Conservation (phyloP, 2,113 vertebrate genomes). For the Lethenteron camtschaticum region DNA sequence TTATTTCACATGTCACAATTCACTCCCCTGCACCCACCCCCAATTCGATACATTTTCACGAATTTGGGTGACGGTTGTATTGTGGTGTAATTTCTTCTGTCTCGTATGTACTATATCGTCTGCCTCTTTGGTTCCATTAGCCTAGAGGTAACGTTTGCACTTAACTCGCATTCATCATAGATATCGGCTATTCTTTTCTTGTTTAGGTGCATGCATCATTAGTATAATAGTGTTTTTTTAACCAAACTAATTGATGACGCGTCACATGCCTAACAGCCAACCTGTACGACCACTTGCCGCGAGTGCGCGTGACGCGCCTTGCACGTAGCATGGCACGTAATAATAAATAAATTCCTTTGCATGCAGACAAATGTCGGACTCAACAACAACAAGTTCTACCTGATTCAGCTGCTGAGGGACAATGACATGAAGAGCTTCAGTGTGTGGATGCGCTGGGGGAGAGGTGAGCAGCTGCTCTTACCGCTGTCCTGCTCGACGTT, state of each 20-base stretch:
- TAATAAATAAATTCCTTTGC: not conserved
- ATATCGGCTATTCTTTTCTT: not conserved
- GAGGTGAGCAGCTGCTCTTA: constrained; percentile 24
- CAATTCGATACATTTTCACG: too few species aligned
- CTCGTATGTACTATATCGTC: not conserved
- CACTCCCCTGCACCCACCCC: too few species aligned
- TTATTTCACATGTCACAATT: too few species aligned
- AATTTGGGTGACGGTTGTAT: not conserved
- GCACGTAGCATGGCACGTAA: too few species aligned
- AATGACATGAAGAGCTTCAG: constrained; percentile 32
- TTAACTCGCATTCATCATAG: too few species aligned
- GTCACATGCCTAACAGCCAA: too few species aligned
- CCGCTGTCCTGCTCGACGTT: not conserved
- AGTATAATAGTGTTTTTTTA: not conserved
- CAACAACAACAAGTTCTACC: constrained; percentile 75
- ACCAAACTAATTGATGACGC: too few species aligned
- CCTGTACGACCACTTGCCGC: too few species aligned
- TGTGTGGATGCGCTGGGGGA: constrained; percentile 66
- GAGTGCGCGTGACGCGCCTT: too few species aligned
- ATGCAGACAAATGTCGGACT: constrained; percentile 56
- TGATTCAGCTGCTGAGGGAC: constrained; percentile 58
- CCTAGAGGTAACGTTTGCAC: too few species aligned
- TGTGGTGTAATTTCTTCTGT: not conserved
- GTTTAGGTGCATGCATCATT: not conserved
- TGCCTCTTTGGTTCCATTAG: not conserved